These are phyloP conservation scores for Hirtodrosophila duncani DNA, from an alignment of 2,888 invertebrate species.

Conservation along the genomic window DNA sequence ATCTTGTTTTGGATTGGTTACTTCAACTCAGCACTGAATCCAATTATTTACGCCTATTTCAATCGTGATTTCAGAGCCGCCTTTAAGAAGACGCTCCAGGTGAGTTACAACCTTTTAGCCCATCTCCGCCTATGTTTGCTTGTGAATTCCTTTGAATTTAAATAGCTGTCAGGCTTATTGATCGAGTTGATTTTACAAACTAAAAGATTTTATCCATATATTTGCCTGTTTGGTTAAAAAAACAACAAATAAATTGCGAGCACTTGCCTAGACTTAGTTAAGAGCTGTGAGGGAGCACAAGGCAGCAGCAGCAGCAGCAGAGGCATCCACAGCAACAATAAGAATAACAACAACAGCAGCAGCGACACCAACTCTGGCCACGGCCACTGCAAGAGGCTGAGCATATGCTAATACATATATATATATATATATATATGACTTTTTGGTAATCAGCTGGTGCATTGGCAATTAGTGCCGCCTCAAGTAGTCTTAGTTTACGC, in stretches of 20 bases:
- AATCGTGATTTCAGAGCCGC: conserved; percentile 97
- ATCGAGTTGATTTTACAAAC: too few species aligned
- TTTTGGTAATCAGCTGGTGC: too few species aligned
- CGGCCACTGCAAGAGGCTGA: too few species aligned
- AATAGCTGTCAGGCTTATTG: conserved; percentile 1
- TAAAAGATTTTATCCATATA: too few species aligned
- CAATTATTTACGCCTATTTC: conserved; percentile 98
- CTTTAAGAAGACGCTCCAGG: conserved; percentile 90
- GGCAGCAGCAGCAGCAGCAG: conserved; percentile 25
- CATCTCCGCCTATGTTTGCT: background rate
- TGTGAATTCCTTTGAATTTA: conserved; percentile 24
- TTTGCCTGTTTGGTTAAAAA: too few species aligned
- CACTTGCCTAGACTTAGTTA: conserved; percentile 53
- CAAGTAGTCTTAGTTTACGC: too few species aligned
- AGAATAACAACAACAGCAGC: conserved; percentile 17
- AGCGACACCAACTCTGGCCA: conserved; percentile 5
- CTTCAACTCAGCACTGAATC: conserved; percentile 97
- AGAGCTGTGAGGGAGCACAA: conserved; percentile 27
- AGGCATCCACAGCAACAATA: conserved; percentile 19
- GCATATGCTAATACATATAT: too few species aligned
- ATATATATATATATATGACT: too few species aligned
- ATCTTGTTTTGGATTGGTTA: conserved; percentile 98
- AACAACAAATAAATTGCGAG: conserved; percentile 19
- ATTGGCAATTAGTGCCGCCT: too few species aligned
- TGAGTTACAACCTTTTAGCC: conserved; percentile 65